phyloP scores from a whole-genome alignment of 2,797 vertebrate genomes.

The Anguilla megastoma region DNA sequence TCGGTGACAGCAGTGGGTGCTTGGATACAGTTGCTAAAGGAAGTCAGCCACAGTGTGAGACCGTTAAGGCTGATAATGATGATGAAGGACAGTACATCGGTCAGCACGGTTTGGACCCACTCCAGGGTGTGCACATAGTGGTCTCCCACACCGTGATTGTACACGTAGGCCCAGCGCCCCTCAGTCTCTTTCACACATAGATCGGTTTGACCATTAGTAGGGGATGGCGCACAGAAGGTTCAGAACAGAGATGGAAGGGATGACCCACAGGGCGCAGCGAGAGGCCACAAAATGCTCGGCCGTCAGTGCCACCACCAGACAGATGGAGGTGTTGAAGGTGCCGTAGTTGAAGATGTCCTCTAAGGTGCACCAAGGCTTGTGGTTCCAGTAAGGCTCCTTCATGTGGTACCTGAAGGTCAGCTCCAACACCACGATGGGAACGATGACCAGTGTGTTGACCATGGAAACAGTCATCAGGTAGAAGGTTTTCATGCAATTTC shows the following conservation, averaged over 20 bases:
- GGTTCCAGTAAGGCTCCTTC: slow-evolving; percentile 61
- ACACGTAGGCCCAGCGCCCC: no score
- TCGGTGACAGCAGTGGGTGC: no score
- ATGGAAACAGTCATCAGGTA: slow-evolving; percentile 68
- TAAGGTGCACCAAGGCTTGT: slow-evolving; percentile 61
- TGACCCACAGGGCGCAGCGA: slow-evolving; percentile 50
- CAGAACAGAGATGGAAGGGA: slow-evolving; percentile 44
- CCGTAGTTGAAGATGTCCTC: slow-evolving; percentile 64
- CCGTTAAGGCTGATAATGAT: no score
- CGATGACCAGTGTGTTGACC: slow-evolving; percentile 59
- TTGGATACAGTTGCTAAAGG: no score
- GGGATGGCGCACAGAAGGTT: no score
- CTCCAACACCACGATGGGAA: slow-evolving; percentile 38
- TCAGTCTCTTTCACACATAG: no score
- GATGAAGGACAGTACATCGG: no score
- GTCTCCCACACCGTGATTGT: no score
- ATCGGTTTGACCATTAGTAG: no score
- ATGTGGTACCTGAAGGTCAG: slow-evolving; percentile 57
- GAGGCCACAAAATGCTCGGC: slow-evolving; percentile 57
- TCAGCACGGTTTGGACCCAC: no score
- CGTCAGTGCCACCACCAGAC: slow-evolving; percentile 68
- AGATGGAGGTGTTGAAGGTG: slow-evolving; percentile 60
- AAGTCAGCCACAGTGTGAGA: no score
- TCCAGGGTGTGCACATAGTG: no score
- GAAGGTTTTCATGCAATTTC: slow-evolving; percentile 60